Base-by-base conservation (phyloP, 2,888 invertebrate genomes). In the Coremacera marginata region DNA sequence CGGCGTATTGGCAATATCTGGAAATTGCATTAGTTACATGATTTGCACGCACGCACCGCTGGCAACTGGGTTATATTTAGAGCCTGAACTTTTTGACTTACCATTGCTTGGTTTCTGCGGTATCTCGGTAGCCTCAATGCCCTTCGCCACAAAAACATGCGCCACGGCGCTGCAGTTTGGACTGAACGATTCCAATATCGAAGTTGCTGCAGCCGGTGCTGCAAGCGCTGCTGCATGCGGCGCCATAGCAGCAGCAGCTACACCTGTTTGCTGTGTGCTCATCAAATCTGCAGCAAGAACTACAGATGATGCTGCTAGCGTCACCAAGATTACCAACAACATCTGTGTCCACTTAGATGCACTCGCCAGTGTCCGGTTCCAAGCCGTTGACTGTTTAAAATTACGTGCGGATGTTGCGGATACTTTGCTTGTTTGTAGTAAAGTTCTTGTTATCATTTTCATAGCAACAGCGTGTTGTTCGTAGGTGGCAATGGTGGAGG, bases 91-190 rank as follows among this genome's bases (percentile, higher is more conserved):
- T 49, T 70, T 65, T 14, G 22, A 88, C 91, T 90, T 84, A 91
- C 91, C 91, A 86, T 90, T 90, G 75, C 90, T 89, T 27, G 91
- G 90, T 77, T 90, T 91, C 83, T 89, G 90, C 14, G 91, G 91
- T 83, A 91, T 90, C 68, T 91, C 91, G 51, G 86, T 89, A 75
- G 86, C 84, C 79, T 90, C 90, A 81, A 91, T 91, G 76, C 91
- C 91, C 77, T 90, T 89, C 19, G 88, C 84, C 84, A 90, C 90
- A 81, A 91, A 91, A 77, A 91, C 88, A 75, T 90, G 88, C 80
- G 87, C 87, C 78, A 91, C 91, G 75, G 89, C 89, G 78, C 89
- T 90, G 82, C 91, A 91, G 81, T 90, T 90, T 75, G 89, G 88
- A 73, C 86, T 89, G 79, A 88, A 88, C 55, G 88, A 87, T 74